These are phyloP conservation scores for Philopotamus ludificatus DNA, from an alignment of 1,140 invertebrate species.

Conservation along the genomic window DNA sequence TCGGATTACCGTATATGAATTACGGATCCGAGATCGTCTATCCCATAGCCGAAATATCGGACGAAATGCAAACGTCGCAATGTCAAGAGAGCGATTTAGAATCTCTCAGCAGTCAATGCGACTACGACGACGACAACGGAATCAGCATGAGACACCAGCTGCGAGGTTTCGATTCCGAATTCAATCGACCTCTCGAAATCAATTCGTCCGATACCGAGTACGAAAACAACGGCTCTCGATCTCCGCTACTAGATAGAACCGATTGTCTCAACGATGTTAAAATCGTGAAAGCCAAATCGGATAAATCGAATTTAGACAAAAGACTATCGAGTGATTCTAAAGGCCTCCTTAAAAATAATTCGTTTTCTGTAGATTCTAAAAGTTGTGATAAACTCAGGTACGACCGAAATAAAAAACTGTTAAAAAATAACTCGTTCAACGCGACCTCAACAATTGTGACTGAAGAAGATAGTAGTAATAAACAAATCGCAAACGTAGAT, in stretches of 20 bases:
- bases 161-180: slow-evolving; percentile 55
- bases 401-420: slow-evolving; percentile 52
- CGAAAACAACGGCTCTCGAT: slow-evolving; percentile 62
- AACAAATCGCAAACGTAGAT: slow-evolving; percentile 19
- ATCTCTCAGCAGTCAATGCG: slow-evolving; percentile 54
- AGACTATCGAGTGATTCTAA: slow-evolving; percentile 48
- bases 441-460: slow-evolving; percentile 24
- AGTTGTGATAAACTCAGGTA: slow-evolving; percentile 50
- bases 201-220: slow-evolving; percentile 58
- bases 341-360: slow-evolving; percentile 43
- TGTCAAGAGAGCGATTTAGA: slow-evolving; percentile 64
- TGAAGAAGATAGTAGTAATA: slow-evolving; percentile 39
- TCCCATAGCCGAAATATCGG: slow-evolving; percentile 79
- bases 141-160: slow-evolving; percentile 47
- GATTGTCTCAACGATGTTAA: slow-evolving; percentile 45
- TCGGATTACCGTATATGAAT: slow-evolving; percentile 63
- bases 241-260: slow-evolving; percentile 56
- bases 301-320: slow-evolving; percentile 48
- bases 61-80: slow-evolving; percentile 73
- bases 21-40: slow-evolving; percentile 78
- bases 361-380: slow-evolving; percentile 45
- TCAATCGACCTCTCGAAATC: slow-evolving; percentile 50
- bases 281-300: slow-evolving; percentile 48
- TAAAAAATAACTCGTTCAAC: slow-evolving; percentile 47
- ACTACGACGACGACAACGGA: slow-evolving; percentile 58